Evolutionary conservation across 2,797 vertebrate genomes (phyloP), one percentile per base, ranked within the genome.

Genomic region (Petrocephalus schoutedeni): DNA sequence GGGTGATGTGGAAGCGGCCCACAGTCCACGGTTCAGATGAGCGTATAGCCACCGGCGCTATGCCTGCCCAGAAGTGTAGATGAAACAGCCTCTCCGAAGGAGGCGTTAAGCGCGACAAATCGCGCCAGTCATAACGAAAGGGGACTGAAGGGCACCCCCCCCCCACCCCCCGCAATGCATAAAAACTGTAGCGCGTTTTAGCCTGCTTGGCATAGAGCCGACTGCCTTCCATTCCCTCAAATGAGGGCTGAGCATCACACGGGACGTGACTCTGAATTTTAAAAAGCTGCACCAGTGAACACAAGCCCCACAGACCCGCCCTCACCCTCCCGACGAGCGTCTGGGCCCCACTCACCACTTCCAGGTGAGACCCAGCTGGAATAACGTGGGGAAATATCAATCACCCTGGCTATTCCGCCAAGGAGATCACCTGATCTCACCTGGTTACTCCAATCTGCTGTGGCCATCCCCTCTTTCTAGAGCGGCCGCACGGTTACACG

Each of bases 21-120:
- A 16, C 89, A 91, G 91, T 89, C 87, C 87, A 91, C 90, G 86
- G 89, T 87, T 74, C 53, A 88, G 91, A 64, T 12, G 90, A 71
- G 89, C 67, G 90, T 74, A 88, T 77, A 45, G 90, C 90, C 91
- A 32, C 3, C 6, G 90, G 89, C 89, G 86, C 85, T 0, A 89
- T 59, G 51, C 87, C 57, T 82, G 89, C 51, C 92, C 88, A 59
- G 88, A 91, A 90, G 57, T 87, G 77, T 86, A 87, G 32, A 89
- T 56, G 58, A 90, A 89, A 90, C 87, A 61, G 61, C 36, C 57
- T 21, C 58, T 71, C n/a, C 14, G 51, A 87, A 83, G 53, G 56
- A 87, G 58, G 57, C 74, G 54, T 82, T 67, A 59, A 88, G 7
- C 83, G 54, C 90, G 92, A 92, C 64, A 49, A 2, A 91, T 89